Evolutionary conservation across 2,797 vertebrate species (phyloP).

Genomic region (Periparus ater): DNA sequence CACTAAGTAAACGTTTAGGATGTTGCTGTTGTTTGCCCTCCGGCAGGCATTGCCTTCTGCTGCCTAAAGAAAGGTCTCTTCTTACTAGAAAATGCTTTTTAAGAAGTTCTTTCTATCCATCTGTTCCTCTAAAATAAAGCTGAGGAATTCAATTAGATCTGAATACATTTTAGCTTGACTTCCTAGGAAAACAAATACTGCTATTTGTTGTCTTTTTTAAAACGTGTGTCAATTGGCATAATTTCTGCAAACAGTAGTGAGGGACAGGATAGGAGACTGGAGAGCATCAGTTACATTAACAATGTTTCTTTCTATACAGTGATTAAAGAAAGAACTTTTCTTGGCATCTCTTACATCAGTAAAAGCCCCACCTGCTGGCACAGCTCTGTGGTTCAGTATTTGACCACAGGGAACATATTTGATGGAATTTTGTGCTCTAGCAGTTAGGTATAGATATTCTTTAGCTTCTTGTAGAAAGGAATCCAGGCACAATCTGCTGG

Average conservation of each 20-base stretch:
- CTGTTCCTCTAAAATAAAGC: constrained; percentile 1
- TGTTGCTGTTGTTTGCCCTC: neutral
- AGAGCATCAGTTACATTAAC: neutral
- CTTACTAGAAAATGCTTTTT: neutral
- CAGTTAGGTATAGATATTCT: neutral
- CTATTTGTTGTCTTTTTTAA: neutral
- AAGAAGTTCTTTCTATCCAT: constrained; percentile 1
- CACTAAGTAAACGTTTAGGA: neutral
- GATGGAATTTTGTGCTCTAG: neutral
- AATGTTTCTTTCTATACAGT: neutral
- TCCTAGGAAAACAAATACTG: neutral
- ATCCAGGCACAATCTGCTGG: neutral
- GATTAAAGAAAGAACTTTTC: neutral
- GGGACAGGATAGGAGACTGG: neutral
- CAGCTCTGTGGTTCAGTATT: neutral
- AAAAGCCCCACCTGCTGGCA: neutral
- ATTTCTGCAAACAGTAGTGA: neutral
- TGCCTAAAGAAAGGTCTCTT: neutral
- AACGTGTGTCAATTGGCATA: neutral
- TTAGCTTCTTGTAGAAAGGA: neutral
- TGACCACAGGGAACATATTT: neutral
- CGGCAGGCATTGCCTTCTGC: neutral
- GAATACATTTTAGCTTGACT: neutral
- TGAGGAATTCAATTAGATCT: neutral
- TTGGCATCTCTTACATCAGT: neutral